phyloP scores from a whole-genome alignment of 2,113 vertebrate genomes.

The Kryptolebias marmoratus region DNA sequence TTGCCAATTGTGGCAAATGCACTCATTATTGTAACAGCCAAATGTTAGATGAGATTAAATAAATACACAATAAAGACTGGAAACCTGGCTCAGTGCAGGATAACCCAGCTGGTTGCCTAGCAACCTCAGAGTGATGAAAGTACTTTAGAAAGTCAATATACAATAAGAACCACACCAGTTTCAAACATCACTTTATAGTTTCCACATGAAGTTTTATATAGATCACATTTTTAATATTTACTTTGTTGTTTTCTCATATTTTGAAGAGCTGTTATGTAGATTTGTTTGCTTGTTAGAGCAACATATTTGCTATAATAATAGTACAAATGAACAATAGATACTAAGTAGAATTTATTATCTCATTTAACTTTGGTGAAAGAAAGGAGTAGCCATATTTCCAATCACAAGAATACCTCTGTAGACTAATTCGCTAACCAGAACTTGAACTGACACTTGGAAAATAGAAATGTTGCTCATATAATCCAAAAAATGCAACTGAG shows the following conservation, averaged over 20 bases:
- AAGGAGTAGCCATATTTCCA: too few relatives aligned
- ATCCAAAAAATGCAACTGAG: too few relatives aligned
- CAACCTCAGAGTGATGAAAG: not conserved
- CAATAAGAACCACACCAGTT: not conserved
- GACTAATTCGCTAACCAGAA: too few relatives aligned
- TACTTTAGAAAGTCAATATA: not conserved
- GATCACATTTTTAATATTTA: not conserved
- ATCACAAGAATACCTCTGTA: too few relatives aligned
- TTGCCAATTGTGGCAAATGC: not conserved
- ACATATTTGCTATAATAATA: too few relatives aligned
- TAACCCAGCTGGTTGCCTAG: not conserved
- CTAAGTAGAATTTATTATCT: too few relatives aligned
- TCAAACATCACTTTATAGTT: not conserved
- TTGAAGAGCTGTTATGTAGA: too few relatives aligned
- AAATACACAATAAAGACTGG: constrained; percentile 2
- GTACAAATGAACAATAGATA: too few relatives aligned
- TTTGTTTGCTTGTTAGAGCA: too few relatives aligned
- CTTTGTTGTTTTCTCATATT: not conserved
- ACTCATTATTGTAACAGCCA: not conserved
- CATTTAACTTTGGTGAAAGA: too few relatives aligned
- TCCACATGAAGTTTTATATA: not conserved
- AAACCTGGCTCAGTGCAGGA: not conserved
- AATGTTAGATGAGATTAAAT: constrained; percentile 10
- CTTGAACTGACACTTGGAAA: too few relatives aligned
- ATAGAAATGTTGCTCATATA: too few relatives aligned